Percentiles rank a stretch among this genome's conserved stretches.
phyloP scores from a whole-genome alignment of 2,888 invertebrate genomes.

The Tanypteryx hageni region DNA sequence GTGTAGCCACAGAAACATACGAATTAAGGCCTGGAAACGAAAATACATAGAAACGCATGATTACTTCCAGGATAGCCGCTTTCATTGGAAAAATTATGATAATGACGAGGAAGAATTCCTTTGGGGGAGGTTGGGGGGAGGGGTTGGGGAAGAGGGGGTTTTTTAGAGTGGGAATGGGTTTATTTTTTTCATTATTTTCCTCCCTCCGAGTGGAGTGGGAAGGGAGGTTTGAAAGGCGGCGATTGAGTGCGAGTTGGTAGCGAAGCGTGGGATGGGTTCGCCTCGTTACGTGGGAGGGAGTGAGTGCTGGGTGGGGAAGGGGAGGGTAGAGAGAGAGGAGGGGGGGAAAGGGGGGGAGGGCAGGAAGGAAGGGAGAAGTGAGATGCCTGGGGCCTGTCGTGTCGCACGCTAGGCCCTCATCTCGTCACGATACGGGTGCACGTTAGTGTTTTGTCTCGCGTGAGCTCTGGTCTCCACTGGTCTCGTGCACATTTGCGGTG shows the following conservation, averaged over 20 bases:
- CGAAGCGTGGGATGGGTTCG: too few relatives aligned
- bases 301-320: background rate
- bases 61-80: slow-evolving; percentile 35
- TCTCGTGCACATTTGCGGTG: slow-evolving; percentile 41
- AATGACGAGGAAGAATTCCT: slow-evolving; percentile 42
- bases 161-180: too few relatives aligned
- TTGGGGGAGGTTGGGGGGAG: slow-evolving; percentile 7
- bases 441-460: slow-evolving; percentile 59
- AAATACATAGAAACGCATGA: slow-evolving; percentile 53
- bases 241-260: background rate
- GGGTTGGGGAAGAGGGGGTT: background rate
- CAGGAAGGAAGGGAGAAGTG: background rate
- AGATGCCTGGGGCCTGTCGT: slow-evolving; percentile 45
- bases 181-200: background rate
- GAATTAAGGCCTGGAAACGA: slow-evolving; percentile 20
- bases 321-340: background rate
- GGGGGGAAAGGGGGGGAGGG: background rate
- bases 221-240: background rate
- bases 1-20: slow-evolving; percentile 44
- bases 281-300: too few relatives aligned
- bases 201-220: background rate
- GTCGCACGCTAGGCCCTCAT: slow-evolving; percentile 52
- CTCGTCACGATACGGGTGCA: slow-evolving; percentile 51
- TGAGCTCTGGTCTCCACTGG: slow-evolving; percentile 55
- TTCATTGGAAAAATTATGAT: slow-evolving; percentile 34